Evolutionary conservation across 2,113 vertebrate species (phyloP), one percentile per base, ranked within the genome.

Genomic region (Vanacampus margaritifer): DNA sequence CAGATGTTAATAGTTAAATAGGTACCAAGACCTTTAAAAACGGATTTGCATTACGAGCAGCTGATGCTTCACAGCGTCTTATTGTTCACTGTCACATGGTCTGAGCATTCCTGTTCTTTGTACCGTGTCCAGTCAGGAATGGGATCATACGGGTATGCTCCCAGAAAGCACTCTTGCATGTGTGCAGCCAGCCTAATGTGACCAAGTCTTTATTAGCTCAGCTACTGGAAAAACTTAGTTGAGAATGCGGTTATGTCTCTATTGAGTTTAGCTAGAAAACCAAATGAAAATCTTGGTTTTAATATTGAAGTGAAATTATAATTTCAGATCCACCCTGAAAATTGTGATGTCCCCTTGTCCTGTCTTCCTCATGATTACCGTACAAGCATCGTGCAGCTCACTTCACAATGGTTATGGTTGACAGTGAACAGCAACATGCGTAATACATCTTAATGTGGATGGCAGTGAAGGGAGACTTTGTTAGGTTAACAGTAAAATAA

Each of bases 191-290:
- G 68, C 48, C 72, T 71, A 71, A 84, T 60, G 54, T 67, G 66
- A 64, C 67, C 64, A 64, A 69, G 72, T 67, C 61, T 69, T 65
- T 74, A 67, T 84, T 78, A 75, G 70, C 68, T 86, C 66, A 57
- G 62, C 70, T 79, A 68, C 79, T 65, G 65, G 83, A 69, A 19
- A 68, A 72, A 73, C 60, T 71, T 26, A 11, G 75, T 74, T 79
- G 78, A 75, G 21, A 70, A 85, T 69, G 73, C 50, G 50, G 56
- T 69, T 66, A 8, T 65, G 74, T 68, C 67, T 54, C 24, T 26
- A 13, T 24, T 11, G 23, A 11, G 23, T 12, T 3, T 12, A 26
- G 3, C 23, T 4, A 54, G 23, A 54, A 26, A 54, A 26, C 12
- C 23, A 51, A 51, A n/a, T 51, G 8, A 51, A 10, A 6, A 21